phyloP scores from a whole-genome alignment of 2,888 invertebrate species.

The Pseudoips prasinana region DNA sequence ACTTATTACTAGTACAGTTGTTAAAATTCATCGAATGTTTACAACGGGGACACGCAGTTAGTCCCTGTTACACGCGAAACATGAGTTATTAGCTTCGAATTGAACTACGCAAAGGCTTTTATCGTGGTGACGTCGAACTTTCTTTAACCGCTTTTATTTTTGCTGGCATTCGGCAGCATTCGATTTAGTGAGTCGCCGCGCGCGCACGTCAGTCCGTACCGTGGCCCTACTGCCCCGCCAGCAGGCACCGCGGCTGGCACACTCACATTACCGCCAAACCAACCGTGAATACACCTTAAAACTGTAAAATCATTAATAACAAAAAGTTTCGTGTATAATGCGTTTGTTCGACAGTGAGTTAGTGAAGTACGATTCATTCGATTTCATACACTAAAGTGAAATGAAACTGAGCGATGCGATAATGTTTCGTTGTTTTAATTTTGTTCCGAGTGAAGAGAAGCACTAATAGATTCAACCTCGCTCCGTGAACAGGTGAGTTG shows the following conservation, averaged over 20 bases:
- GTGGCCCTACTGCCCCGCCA: conserved; percentile 12
- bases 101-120: conserved; percentile 63
- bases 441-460: conserved; percentile 39
- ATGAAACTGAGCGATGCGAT: conserved; percentile 55
- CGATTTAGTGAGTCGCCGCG: conserved; percentile 50
- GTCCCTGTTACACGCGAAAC: conserved; percentile 44
- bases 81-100: conserved; percentile 62
- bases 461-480: conserved; percentile 33
- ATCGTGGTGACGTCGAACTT: conserved; percentile 68
- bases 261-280: conserved; percentile 44
- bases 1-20: background rate
- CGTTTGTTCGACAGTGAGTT: conserved; percentile 45
- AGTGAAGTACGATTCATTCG: conserved; percentile 34
- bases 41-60: conserved; percentile 47
- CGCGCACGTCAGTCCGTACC: conserved; percentile 53
- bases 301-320: conserved; percentile 40
- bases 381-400: conserved; percentile 52
- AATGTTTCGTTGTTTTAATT: conserved; percentile 62
- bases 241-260: conserved; percentile 37
- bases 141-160: conserved; percentile 68
- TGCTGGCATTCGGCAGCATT: conserved; percentile 37
- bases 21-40: conserved; percentile 12
- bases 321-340: conserved; percentile 40
- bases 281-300: conserved; percentile 60
- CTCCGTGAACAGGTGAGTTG: conserved; percentile 33